phyloP scores from a whole-genome alignment of 2,797 vertebrate genomes.

The Lates japonicus region DNA sequence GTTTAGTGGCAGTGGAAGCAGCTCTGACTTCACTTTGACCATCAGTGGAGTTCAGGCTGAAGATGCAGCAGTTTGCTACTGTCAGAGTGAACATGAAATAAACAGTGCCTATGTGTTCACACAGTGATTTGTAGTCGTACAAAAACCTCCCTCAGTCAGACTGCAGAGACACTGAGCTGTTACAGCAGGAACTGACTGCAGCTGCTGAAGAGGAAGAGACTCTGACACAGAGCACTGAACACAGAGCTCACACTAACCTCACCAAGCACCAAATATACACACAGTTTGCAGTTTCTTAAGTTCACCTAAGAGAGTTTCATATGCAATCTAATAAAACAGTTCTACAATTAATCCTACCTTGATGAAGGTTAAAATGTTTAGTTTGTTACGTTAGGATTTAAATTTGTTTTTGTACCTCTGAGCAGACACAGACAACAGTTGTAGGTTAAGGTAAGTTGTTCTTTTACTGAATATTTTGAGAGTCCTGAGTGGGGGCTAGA shows the following conservation, averaged over 20 bases:
- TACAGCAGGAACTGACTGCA: constrained; percentile 40
- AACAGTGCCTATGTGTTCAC: accelerated
- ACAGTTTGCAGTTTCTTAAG: neutral
- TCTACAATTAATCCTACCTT: too few relatives aligned
- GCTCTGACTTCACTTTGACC: constrained; percentile 57
- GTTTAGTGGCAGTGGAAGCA: constrained; percentile 62
- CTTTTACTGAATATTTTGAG: too few relatives aligned
- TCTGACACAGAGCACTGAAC: constrained; percentile 54
- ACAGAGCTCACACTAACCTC: constrained; percentile 43
- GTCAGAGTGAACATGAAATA: accelerated
- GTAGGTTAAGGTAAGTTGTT: too few relatives aligned
- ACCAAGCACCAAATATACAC: constrained; percentile 11
- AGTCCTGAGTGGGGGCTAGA: too few relatives aligned
- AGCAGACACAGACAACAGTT: too few relatives aligned
- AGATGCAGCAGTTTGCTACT: constrained; percentile 71
- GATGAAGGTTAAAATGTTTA: too few relatives aligned
- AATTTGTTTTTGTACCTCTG: too few relatives aligned
- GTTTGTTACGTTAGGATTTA: too few relatives aligned
- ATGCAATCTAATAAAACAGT: too few relatives aligned
- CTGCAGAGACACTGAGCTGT: constrained; percentile 64
- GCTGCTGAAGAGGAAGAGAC: constrained; percentile 26
- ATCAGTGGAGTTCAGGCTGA: constrained; percentile 65
- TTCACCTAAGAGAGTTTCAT: too few relatives aligned
- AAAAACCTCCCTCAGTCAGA: constrained; percentile 71
- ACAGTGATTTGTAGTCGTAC: constrained; percentile 59